Evolutionary conservation across 2,888 invertebrate species (phyloP).

Genomic region (Callyntrura guangdongensis): DNA sequence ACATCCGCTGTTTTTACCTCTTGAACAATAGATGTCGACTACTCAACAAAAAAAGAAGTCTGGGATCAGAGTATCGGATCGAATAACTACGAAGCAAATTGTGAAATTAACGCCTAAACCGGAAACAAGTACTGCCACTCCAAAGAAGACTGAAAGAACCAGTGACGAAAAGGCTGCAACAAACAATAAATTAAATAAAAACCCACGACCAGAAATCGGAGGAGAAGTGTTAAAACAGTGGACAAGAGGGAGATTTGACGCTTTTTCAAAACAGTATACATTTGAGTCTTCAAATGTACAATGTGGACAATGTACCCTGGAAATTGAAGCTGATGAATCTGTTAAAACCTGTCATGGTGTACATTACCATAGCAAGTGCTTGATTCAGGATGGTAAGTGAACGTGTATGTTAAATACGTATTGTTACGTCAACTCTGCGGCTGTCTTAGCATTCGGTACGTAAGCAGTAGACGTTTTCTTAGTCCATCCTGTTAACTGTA

Average conservation of each 20-base stretch:
- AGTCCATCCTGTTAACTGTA: not conserved
- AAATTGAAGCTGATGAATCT: not conserved
- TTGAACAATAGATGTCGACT: conserved; percentile 5
- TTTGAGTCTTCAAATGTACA: conserved; percentile 59
- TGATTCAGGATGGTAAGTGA: conserved; percentile 67
- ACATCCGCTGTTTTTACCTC: no score
- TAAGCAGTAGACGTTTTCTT: no score
- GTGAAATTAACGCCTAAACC: conserved; percentile 17
- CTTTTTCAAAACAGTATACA: conserved; percentile 69
- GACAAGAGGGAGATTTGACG: conserved; percentile 66
- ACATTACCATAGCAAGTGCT: conserved; percentile 80
- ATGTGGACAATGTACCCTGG: conserved; percentile 3
- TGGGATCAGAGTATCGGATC: conserved; percentile 65
- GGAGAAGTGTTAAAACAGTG: conserved; percentile 75
- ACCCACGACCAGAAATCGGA: conserved; percentile 59
- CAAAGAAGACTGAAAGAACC: conserved; percentile 67
- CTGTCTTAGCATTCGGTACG: no score
- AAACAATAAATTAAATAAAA: conserved; percentile 23
- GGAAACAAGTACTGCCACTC: conserved; percentile 20
- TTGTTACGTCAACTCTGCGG: no score
- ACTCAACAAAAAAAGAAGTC: conserved; percentile 31
- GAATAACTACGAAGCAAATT: conserved; percentile 51
- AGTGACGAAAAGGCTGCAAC: not conserved
- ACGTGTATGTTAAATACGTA: no score
- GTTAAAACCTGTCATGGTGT: conserved; percentile 80